Base-by-base conservation (phyloP, 2,113 vertebrate genomes). In the Bufo bufo region DNA sequence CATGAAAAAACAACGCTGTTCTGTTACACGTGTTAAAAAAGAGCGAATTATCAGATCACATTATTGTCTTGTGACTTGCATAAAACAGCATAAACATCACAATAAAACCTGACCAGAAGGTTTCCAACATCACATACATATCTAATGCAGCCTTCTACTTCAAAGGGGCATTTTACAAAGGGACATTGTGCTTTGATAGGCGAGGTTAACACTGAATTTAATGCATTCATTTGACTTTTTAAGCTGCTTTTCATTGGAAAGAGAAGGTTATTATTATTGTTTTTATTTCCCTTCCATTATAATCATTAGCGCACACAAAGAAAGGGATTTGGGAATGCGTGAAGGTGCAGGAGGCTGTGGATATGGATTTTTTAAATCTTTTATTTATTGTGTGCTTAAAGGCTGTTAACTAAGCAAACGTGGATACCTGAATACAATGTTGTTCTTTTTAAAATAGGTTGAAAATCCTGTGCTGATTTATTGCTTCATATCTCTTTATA, bases 1-100 rank as follows among this genome's bases (percentile, higher is more conserved):
- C 79, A 63, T 2, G 19, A 45, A 59, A 47, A 82, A 66, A 66
- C 20, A 82, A 49, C 11, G 12, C 23, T 49, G 66, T 82, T 66
- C 20, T n/a, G 14, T 19, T 82, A 50, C 45, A 50, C 59, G 47
- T 20, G 43, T 49, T 66, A 82, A 82, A 79, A 58, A 65, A 49
- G 80, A 49, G 59, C 20, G 59, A 19, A 12, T 20, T 66, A 61
- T 82, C 80, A 65, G 6, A 65, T 82, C 80, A 17, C 80, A 82
- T 82, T 45, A 82, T 50, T 82, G 50, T 50, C 80, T 45, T 0
- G 17, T 17, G 59, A 45, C 9, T 19, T 65, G 59, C 47, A 11
- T 33, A 13, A 49, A 47, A 12, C 1, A 10, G 11, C 17, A 43
- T 17, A 82, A 82, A 82, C 33, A 20, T 45, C 43, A 14, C 9